These are phyloP conservation scores for Xenopus tropicalis DNA, from an alignment of 2,113 vertebrate species.

Conservation along the genomic window DNA sequence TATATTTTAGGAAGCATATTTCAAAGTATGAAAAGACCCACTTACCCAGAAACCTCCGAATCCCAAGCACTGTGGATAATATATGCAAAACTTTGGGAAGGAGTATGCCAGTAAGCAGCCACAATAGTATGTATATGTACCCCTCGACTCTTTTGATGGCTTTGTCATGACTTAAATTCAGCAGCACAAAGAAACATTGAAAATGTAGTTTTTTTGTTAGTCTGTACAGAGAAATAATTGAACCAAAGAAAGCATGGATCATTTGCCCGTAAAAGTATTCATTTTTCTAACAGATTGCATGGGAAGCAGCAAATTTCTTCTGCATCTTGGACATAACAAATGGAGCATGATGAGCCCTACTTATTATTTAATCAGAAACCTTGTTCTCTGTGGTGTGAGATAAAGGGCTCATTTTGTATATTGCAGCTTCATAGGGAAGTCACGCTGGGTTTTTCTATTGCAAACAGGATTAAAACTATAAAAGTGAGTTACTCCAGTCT, in stretches of 20 bases:
- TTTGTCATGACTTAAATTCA: slow-evolving; percentile 23
- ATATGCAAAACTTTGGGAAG: no score
- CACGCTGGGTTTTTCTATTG: slow-evolving; percentile 45
- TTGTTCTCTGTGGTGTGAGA: slow-evolving; percentile 49
- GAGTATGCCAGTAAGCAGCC: no score
- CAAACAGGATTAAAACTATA: slow-evolving; percentile 59
- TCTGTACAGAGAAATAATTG: slow-evolving; percentile 37
- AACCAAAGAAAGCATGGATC: slow-evolving; percentile 41
- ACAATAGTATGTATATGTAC: no score
- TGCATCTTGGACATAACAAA: slow-evolving; percentile 48
- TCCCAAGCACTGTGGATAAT: no score
- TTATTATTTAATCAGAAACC: slow-evolving; percentile 47
- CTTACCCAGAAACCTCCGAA: neutral
- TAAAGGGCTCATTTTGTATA: slow-evolving; percentile 52
- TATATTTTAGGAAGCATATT: no score
- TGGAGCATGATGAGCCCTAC: slow-evolving; percentile 46
- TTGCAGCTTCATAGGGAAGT: slow-evolving; percentile 52
- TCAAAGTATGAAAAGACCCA: neutral
- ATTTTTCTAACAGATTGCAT: slow-evolving; percentile 35
- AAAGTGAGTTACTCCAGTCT: slow-evolving; percentile 49
- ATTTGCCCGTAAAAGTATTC: slow-evolving; percentile 38
- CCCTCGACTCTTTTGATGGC: slow-evolving; percentile 16
- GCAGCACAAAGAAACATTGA: slow-evolving; percentile 22
- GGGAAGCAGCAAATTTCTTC: slow-evolving; percentile 36
- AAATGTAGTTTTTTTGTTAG: slow-evolving; percentile 35